phyloP scores from a whole-genome alignment of 1,140 invertebrate species.

The Hyposmocoma kahamanoa region DNA sequence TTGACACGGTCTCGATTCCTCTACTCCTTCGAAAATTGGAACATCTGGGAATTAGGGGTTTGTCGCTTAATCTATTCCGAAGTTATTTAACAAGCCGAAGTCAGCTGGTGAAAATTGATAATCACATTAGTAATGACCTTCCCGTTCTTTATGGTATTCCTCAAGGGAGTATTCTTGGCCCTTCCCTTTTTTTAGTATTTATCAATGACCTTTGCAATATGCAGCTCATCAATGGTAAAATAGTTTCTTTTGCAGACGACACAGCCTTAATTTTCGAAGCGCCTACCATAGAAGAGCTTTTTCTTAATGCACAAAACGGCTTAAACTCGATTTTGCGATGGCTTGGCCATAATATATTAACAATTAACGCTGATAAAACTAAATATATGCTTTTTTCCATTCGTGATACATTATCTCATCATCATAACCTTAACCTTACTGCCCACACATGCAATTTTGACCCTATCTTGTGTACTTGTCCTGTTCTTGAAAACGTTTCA shows the following conservation, averaged over 20 bases:
- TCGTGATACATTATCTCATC: not conserved
- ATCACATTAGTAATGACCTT: not conserved
- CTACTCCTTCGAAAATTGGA: not conserved
- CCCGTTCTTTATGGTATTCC: not conserved
- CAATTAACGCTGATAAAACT: not conserved
- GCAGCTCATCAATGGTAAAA: not conserved
- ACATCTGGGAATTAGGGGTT: not conserved
- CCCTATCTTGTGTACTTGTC: not conserved
- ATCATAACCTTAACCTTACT: not conserved
- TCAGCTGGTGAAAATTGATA: not conserved
- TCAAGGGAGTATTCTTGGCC: not conserved
- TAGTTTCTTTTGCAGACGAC: not conserved
- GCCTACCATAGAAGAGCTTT: not conserved
- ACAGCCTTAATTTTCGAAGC: not conserved
- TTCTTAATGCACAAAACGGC: not conserved
- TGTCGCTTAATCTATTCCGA: not conserved
- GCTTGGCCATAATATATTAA: not conserved
- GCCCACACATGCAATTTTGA: not conserved
- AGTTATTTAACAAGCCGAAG: not conserved
- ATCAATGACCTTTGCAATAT: not conserved
- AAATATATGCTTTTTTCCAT: not conserved
- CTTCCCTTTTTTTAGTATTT: not conserved
- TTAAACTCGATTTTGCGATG: not conserved
- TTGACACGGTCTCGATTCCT: not conserved
- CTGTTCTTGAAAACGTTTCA: not conserved